These are phyloP conservation scores for Stichopus horrens DNA, from an alignment of 53 echinoderm and acorn worm genomes.

Conservation along the genomic window DNA sequence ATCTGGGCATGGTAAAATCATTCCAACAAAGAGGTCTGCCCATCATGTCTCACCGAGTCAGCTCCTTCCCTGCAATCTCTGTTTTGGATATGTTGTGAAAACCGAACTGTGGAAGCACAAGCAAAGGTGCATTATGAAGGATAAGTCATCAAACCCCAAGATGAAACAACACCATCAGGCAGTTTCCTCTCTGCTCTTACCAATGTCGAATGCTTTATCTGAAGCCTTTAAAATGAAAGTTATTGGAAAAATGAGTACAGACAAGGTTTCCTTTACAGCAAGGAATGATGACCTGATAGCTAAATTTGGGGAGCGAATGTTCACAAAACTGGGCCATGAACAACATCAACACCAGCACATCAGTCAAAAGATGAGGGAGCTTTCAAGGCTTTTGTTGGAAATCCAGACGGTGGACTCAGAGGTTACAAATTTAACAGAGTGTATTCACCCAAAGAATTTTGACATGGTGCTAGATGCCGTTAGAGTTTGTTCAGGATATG, in stretches of 20 bases:
- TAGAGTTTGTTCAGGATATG: slow-evolving; percentile 38
- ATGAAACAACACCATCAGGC: slow-evolving; percentile 1
- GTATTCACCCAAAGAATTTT: slow-evolving; percentile 38
- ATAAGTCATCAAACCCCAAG: neutral
- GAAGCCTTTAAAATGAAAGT: slow-evolving; percentile 40
- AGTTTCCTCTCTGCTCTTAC: neutral
- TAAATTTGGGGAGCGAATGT: slow-evolving; percentile 47
- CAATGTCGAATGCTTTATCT: neutral
- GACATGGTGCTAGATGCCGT: slow-evolving; percentile 24
- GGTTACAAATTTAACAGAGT: neutral
- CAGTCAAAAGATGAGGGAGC: slow-evolving; percentile 41
- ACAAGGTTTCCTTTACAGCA: slow-evolving; percentile 42
- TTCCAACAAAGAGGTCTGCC: slow-evolving; percentile 17
- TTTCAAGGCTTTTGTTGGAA: slow-evolving; percentile 34
- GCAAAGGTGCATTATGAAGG: slow-evolving; percentile 10
- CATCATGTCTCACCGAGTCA: neutral
- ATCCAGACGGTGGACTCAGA: neutral
- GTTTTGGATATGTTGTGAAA: slow-evolving; percentile 43
- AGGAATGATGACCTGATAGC: slow-evolving; percentile 61
- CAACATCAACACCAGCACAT: neutral
- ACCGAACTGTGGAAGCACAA: slow-evolving; percentile 46
- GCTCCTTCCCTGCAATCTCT: slow-evolving; percentile 41
- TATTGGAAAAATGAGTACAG: slow-evolving; percentile 42
- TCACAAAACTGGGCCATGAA: slow-evolving; percentile 1
- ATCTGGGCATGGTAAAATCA: slow-evolving; percentile 16